These are phyloP conservation scores for Polyodon spathula DNA, from an alignment of 2,113 vertebrate species.

Conservation along the genomic window DNA sequence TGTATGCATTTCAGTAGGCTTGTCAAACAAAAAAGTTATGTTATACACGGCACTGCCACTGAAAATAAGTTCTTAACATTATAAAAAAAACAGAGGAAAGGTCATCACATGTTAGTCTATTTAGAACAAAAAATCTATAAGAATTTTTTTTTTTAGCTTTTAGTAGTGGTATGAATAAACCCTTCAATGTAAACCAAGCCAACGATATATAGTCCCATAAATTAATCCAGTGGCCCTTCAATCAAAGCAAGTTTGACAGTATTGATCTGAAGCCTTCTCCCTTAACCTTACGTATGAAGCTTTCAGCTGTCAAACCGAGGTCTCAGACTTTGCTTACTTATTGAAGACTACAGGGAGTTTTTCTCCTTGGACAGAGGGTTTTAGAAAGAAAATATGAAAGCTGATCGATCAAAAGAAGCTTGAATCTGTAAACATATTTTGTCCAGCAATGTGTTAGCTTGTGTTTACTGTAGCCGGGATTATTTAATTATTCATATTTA, in stretches of 20 bases:
- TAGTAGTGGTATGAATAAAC: neutral
- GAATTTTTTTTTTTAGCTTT: neutral
- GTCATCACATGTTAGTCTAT: no score
- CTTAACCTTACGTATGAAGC: slow-evolving; percentile 10
- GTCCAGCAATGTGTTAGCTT: neutral
- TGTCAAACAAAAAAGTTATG: no score
- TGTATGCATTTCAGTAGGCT: no score
- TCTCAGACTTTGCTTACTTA: slow-evolving; percentile 5
- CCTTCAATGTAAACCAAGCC: neutral
- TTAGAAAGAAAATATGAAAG: slow-evolving; percentile 14
- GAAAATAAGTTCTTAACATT: no score
- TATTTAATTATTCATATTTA: neutral
- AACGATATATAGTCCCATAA: slow-evolving; percentile 16
- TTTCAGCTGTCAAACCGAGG: slow-evolving; percentile 9
- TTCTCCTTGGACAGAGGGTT: slow-evolving; percentile 9
- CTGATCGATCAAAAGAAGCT: slow-evolving; percentile 21
- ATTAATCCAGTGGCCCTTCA: slow-evolving; percentile 15
- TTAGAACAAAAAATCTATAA: neutral
- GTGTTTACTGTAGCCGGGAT: neutral
- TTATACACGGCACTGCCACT: no score
- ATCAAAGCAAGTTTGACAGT: slow-evolving; percentile 5
- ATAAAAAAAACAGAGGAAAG: no score
- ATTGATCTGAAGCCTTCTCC: slow-evolving; percentile 10
- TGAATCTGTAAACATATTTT: slow-evolving; percentile 18
- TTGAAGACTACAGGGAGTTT: slow-evolving; percentile 4